phyloP scores from a whole-genome alignment of 2,888 invertebrate species.

The Drepana falcataria region DNA sequence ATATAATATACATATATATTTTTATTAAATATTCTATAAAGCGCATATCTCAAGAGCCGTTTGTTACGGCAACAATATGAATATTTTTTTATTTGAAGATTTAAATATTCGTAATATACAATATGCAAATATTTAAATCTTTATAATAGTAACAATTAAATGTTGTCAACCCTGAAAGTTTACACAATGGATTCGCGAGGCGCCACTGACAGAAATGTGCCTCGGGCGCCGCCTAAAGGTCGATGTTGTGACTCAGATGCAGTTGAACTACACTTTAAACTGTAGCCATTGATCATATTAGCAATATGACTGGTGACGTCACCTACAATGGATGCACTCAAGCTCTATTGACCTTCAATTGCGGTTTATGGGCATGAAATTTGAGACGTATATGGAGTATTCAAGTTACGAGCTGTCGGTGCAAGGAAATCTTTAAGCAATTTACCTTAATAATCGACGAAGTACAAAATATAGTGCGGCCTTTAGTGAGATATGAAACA shows the following conservation, averaged over 20 bases:
- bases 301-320: not conserved
- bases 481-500: too few species aligned
- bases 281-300: constrained; percentile 3
- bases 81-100: too few species aligned
- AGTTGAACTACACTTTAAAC: constrained; percentile 3
- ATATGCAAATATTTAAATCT: too few species aligned
- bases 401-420: not conserved
- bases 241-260: constrained; percentile 24
- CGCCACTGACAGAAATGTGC: constrained; percentile 33
- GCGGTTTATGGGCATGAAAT: not conserved
- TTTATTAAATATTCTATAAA: too few species aligned
- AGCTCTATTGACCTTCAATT: not conserved
- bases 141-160: too few species aligned
- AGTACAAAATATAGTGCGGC: too few species aligned
- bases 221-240: constrained; percentile 41
- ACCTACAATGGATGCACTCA: not conserved
- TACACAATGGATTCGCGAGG: constrained; percentile 43
- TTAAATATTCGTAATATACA: too few species aligned
- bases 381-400: not conserved
- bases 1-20: too few species aligned
- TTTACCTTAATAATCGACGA: too few species aligned
- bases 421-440: not conserved
- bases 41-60: too few species aligned
- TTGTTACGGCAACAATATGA: too few species aligned
- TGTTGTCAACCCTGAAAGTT: constrained; percentile 33